These are phyloP conservation scores for Oligia latruncula DNA, from an alignment of 2,888 invertebrate genomes.

Conservation along the genomic window DNA sequence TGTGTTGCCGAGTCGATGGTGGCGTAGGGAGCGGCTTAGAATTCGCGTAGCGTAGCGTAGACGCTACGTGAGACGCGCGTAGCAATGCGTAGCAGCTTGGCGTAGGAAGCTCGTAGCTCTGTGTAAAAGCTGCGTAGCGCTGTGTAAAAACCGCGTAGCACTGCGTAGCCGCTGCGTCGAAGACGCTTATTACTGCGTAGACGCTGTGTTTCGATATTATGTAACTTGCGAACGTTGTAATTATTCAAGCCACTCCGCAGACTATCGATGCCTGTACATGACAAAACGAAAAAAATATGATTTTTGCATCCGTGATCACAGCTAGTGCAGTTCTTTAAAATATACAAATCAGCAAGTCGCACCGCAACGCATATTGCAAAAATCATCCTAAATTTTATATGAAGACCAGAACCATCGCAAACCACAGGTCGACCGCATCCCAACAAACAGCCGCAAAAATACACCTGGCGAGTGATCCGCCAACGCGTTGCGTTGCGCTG, in stretches of 20 bases:
- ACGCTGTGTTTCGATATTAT: background rate
- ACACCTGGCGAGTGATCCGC: background rate
- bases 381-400: background rate
- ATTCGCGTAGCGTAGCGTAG: background rate
- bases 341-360: background rate
- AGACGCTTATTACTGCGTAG: background rate
- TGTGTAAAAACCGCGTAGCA: background rate
- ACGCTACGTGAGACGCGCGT: background rate
- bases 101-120: background rate
- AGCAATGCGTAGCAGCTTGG: background rate
- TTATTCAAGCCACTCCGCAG: background rate
- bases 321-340: background rate
- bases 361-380: background rate
- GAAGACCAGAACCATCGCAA: background rate
- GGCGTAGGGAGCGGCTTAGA: background rate
- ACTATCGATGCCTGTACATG: background rate
- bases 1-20: background rate
- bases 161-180: background rate
- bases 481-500: background rate
- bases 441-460: background rate
- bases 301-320: background rate
- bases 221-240: background rate
- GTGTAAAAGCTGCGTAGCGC: background rate
- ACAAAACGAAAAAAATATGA: background rate
- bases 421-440: background rate